A percentile compares a stretch with the other conserved stretches of the same genome.
These are phyloP conservation scores for Epinotia nisella DNA, from an alignment of 2,888 invertebrate species.

Conservation along the genomic window DNA sequence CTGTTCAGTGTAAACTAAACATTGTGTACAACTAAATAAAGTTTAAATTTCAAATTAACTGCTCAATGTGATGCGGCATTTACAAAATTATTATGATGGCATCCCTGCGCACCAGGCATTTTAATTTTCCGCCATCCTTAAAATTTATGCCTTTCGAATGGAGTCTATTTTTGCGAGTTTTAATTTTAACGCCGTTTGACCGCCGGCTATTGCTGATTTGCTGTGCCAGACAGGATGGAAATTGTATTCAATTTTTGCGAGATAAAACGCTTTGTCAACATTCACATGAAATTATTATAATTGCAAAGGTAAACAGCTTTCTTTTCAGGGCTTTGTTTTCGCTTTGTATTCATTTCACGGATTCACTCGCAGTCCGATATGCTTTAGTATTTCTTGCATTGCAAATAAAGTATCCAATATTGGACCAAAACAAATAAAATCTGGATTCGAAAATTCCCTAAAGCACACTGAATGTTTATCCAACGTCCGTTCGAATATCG, in stretches of 20 bases:
- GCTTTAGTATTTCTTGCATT: constrained; percentile 21
- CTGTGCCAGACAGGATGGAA: constrained; percentile 48
- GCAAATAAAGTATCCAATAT: constrained; percentile 53
- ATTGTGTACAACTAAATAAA: background rate
- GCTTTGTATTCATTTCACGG: constrained; percentile 9
- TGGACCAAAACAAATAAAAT: constrained; percentile 62
- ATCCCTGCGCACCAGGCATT: constrained; percentile 59
- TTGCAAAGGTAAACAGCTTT: background rate
- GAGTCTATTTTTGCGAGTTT: constrained; percentile 55
- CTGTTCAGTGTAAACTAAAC: background rate
- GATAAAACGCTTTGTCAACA: constrained; percentile 6
- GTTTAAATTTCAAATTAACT: constrained; percentile 1
- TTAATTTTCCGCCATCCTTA: constrained; percentile 72
- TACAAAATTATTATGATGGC: background rate
- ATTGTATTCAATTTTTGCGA: constrained; percentile 40
- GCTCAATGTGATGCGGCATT: background rate
- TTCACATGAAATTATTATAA: background rate
- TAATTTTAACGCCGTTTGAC: constrained; percentile 50
- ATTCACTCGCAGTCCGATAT: background rate
- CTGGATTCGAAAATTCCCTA: constrained; percentile 59
- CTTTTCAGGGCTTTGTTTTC: background rate
- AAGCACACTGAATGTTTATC: constrained; percentile 63
- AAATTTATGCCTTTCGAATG: constrained; percentile 62
- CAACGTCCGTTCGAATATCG: constrained; percentile 56
- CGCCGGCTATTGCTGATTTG: constrained; percentile 47